Evolutionary conservation across 2,888 invertebrate species (phyloP).

Genomic region (Lottia gigantea): DNA sequence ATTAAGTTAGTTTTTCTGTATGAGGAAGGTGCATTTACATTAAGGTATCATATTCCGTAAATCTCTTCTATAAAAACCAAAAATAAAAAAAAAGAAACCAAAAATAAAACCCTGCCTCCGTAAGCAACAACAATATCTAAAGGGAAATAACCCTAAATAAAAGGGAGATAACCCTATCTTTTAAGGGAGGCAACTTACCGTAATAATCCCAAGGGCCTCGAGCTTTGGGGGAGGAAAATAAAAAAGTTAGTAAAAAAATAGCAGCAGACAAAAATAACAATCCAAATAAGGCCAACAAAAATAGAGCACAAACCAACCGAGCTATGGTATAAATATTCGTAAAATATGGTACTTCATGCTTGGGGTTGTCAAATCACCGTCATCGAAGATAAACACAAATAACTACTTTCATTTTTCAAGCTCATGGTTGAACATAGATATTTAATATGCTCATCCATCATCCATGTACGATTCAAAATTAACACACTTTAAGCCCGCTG

Average conservation of each 20-base stretch:
- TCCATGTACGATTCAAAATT: too few relatives aligned
- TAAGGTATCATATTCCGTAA: background rate
- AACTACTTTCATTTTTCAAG: too few relatives aligned
- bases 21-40: slow-evolving; percentile 28
- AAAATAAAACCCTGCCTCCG: background rate
- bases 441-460: too few relatives aligned
- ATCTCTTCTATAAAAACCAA: background rate
- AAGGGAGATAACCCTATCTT: background rate
- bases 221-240: slow-evolving; percentile 40
- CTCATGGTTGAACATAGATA: too few relatives aligned
- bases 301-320: too few relatives aligned
- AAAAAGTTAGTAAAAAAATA: slow-evolving; percentile 21
- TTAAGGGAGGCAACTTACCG: slow-evolving; percentile 81
- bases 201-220: slow-evolving; percentile 97
- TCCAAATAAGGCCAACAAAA: slow-evolving; percentile 10
- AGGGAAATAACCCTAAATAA: background rate
- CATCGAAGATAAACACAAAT: too few relatives aligned
- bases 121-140: slow-evolving; percentile 3
- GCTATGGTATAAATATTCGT: too few relatives aligned
- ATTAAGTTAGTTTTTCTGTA: too few relatives aligned
- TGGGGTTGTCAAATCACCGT: too few relatives aligned
- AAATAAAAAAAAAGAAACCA: background rate
- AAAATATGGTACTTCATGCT: too few relatives aligned
- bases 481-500: too few relatives aligned
- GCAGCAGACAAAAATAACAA: slow-evolving; percentile 3